Evolutionary conservation across 2,797 vertebrate genomes (phyloP).

Genomic region (Esox masquinongy): DNA sequence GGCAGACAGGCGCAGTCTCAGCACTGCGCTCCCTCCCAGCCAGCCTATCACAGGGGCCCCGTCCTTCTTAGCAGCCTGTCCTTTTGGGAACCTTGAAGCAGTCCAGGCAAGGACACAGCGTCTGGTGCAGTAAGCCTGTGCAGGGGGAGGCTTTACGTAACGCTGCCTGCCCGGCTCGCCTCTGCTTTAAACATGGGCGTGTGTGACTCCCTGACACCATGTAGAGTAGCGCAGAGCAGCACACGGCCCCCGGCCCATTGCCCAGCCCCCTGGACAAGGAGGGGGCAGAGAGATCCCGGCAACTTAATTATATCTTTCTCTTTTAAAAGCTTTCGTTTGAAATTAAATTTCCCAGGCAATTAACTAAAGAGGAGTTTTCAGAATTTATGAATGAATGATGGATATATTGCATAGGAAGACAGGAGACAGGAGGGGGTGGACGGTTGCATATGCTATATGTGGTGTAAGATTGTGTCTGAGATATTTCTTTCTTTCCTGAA

Average conservation of each 20-base stretch:
- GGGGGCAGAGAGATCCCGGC: conserved; percentile 56
- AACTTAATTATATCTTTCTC: conserved; percentile 78
- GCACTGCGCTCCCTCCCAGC: conserved; percentile 29
- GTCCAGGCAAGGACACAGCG: conserved; percentile 77
- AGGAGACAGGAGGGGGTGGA: conserved; percentile 10
- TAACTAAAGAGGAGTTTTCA: conserved; percentile 79
- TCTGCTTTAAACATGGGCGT: conserved; percentile 74
- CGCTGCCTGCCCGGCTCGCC: conserved; percentile 22
- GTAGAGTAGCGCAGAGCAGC: conserved; percentile 63
- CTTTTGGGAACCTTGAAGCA: conserved; percentile 82
- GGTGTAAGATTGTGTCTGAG: conserved; percentile 27
- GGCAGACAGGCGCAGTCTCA: conserved; percentile 40
- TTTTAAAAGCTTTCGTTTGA: conserved; percentile 79
- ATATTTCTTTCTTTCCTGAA: conserved; percentile 46
- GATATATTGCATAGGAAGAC: conserved; percentile 67
- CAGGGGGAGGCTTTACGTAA: conserved; percentile 75
- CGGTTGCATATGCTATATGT: conserved; percentile 44
- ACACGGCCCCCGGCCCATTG: conserved; percentile 37
- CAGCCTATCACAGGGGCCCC: conserved; percentile 71
- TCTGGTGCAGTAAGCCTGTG: conserved; percentile 78
- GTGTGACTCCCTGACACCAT: conserved; percentile 71
- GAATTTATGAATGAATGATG: conserved; percentile 79
- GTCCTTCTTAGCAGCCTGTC: conserved; percentile 81
- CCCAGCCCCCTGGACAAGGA: conserved; percentile 22
- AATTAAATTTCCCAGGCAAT: conserved; percentile 75